A percentile compares a stretch with the other conserved stretches of the same genome.
Conservation (phyloP, 1,140 invertebrate genomes). For the Spodoptera frugiperda region DNA sequence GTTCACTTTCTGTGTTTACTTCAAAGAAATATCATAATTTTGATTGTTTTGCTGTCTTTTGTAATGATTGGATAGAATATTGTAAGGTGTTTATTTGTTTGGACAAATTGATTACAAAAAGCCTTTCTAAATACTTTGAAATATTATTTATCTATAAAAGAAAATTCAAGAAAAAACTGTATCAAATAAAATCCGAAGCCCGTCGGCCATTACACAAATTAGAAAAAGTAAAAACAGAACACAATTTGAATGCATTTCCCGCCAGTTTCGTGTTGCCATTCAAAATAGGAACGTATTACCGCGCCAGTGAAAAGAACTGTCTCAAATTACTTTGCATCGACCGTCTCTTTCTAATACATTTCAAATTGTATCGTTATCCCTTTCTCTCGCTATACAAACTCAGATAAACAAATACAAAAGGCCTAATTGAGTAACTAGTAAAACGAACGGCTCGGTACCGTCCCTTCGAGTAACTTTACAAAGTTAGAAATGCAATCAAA, state of each 20-base stretch:
- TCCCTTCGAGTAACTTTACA: slow-evolving; percentile 77
- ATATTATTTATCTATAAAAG: too few species aligned
- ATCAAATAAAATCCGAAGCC: slow-evolving; percentile 77
- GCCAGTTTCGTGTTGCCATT: slow-evolving; percentile 81
- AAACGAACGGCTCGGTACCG: slow-evolving; percentile 82
- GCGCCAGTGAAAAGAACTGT: slow-evolving; percentile 83
- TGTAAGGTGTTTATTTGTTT: too few species aligned
- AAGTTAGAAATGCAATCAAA: slow-evolving; percentile 52
- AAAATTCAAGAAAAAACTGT: slow-evolving; percentile 54
- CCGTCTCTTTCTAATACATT: slow-evolving; percentile 56
- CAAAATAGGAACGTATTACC: slow-evolving; percentile 85
- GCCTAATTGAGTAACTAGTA: slow-evolving; percentile 86
- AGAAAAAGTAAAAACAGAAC: slow-evolving; percentile 71
- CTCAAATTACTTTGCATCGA: slow-evolving; percentile 81
- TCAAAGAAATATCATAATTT: background rate
- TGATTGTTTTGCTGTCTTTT: too few species aligned
- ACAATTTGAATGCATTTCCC: slow-evolving; percentile 81
- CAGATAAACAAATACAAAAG: slow-evolving; percentile 86
- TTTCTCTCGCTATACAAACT: slow-evolving; percentile 80
- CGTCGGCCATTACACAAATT: slow-evolving; percentile 75
- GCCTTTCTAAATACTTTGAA: too few species aligned
- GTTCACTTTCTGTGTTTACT: background rate
- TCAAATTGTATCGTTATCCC: slow-evolving; percentile 60
- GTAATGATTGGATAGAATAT: too few species aligned
- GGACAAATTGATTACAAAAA: too few species aligned